A percentile compares a stretch with the other conserved stretches of the same genome.
These are phyloP conservation scores for Zygothrica quintamaculata DNA, from an alignment of 2,888 invertebrate species.

Conservation along the genomic window DNA sequence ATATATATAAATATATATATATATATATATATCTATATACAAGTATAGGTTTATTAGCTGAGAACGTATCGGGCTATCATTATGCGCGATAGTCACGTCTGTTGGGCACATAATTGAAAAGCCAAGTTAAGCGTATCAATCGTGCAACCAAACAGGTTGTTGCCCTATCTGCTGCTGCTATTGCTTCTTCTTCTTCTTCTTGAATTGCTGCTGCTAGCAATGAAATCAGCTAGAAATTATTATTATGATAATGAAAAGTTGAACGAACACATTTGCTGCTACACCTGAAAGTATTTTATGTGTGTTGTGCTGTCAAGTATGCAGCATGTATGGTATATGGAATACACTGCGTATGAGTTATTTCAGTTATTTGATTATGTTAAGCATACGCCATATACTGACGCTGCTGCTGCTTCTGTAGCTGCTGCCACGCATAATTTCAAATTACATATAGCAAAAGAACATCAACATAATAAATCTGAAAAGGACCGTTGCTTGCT, in stretches of 20 bases:
- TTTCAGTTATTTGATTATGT: slow-evolving; percentile 76
- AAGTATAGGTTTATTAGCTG: slow-evolving; percentile 9
- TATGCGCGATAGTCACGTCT: slow-evolving; percentile 71
- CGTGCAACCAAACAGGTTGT: slow-evolving; percentile 55
- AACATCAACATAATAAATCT: slow-evolving; percentile 72
- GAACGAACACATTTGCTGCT: slow-evolving; percentile 30
- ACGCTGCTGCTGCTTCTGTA: slow-evolving; percentile 1
- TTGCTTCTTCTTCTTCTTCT: slow-evolving; percentile 3
- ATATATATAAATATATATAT: neutral
- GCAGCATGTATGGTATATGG: slow-evolving; percentile 30
- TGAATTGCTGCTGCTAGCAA: slow-evolving; percentile 36
- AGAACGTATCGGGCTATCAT: slow-evolving; percentile 57
- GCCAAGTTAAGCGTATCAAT: slow-evolving; percentile 74
- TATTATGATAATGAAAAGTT: slow-evolving; percentile 74
- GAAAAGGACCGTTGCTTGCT: slow-evolving; percentile 51
- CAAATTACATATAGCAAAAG: slow-evolving; percentile 67
- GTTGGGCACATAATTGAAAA: slow-evolving; percentile 74
- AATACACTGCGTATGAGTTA: slow-evolving; percentile 68
- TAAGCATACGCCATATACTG: slow-evolving; percentile 59
- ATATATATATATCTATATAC: neutral
- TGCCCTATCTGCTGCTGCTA: slow-evolving; percentile 21
- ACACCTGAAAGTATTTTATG: slow-evolving; percentile 33
- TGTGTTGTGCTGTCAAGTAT: slow-evolving; percentile 24
- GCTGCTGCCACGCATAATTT: slow-evolving; percentile 68
- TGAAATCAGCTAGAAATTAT: slow-evolving; percentile 77